Evolutionary conservation across 2,797 vertebrate species (phyloP).

Genomic region (Acanthopagrus latus): DNA sequence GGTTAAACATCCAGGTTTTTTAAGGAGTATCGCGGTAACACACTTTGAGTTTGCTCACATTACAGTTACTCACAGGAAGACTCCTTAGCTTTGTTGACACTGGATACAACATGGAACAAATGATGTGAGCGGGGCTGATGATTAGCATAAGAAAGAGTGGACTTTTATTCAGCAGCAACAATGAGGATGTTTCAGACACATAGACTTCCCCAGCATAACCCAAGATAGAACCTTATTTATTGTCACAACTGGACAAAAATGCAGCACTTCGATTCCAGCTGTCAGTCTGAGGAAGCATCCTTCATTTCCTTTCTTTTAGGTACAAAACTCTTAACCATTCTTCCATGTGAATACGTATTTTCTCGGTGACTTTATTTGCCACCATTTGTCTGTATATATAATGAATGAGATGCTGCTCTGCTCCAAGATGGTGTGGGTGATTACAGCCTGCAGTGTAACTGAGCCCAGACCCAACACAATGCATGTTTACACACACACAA

Average conservation of each 20-base stretch:
- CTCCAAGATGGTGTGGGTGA: conserved; percentile 1
- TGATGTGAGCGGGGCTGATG: background rate
- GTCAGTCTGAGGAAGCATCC: background rate
- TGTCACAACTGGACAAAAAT: background rate
- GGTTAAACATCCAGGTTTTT: background rate
- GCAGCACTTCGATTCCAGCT: background rate
- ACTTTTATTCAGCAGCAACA: background rate
- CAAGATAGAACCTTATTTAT: background rate
- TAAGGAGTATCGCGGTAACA: too few relatives aligned
- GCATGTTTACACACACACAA: conserved; percentile 2
- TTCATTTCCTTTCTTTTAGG: background rate
- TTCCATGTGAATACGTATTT: background rate
- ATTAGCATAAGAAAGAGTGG: background rate
- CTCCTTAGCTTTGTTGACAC: background rate
- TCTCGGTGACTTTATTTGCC: background rate
- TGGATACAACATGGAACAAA: conserved; percentile 19
- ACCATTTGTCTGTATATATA: background rate
- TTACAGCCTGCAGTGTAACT: conserved; percentile 13
- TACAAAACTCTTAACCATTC: background rate
- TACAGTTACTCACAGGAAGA: background rate
- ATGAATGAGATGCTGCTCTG: background rate
- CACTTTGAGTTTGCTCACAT: background rate
- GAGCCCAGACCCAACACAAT: conserved; percentile 16
- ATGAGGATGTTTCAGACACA: background rate
- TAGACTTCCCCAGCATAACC: background rate